These are phyloP conservation scores for Procapra przewalskii DNA, from an alignment of 2,113 vertebrate genomes.

Conservation along the genomic window DNA sequence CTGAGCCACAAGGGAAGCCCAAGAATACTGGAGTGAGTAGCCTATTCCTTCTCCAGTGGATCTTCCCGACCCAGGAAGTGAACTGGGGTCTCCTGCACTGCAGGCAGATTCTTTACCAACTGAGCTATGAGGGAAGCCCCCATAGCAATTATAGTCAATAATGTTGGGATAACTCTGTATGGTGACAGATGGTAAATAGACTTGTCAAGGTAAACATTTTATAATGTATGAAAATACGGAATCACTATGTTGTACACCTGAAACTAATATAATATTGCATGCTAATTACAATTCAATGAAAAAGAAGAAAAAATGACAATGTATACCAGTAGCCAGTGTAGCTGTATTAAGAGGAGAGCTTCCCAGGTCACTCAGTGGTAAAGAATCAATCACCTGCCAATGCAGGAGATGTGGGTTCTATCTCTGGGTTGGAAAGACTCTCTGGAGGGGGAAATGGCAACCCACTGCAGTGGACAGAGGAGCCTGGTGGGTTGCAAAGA, in stretches of 20 bases:
- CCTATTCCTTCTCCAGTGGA: background rate
- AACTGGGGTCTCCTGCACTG: background rate
- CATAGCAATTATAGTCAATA: background rate
- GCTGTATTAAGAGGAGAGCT: background rate
- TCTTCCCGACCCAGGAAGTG: rapidly evolving
- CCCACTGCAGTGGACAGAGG: background rate
- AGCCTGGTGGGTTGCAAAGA: background rate
- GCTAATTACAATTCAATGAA: background rate
- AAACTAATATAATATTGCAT: background rate
- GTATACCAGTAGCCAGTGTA: background rate
- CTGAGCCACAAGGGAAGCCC: background rate
- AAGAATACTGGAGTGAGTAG: background rate
- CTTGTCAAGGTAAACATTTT: background rate
- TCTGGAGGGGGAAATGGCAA: background rate
- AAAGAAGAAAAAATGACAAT: background rate
- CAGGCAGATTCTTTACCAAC: background rate
- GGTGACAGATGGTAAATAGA: background rate
- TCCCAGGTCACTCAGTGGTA: background rate
- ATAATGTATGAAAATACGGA: background rate
- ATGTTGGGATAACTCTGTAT: background rate
- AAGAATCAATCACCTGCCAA: background rate
- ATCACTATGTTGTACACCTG: background rate
- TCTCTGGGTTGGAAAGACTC: background rate
- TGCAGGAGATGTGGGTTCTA: background rate
- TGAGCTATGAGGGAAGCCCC: background rate